These are phyloP conservation scores for Lacerta viridis DNA, from an alignment of 2,797 vertebrate species.

Conservation along the genomic window DNA sequence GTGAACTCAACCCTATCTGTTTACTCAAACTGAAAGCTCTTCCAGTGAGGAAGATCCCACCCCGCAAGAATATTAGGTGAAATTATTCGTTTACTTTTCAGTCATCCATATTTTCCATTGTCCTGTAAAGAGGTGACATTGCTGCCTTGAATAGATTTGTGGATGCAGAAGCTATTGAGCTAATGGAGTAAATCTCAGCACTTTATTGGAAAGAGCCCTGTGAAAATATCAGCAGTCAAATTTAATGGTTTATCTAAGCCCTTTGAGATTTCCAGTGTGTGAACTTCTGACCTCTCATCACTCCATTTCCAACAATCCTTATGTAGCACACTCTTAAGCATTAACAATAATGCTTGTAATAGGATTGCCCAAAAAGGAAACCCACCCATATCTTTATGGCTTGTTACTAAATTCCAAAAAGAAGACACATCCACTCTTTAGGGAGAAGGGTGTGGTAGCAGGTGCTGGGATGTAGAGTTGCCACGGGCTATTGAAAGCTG, in stretches of 20 bases:
- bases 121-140: neutral
- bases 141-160: neutral
- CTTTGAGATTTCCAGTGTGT: neutral
- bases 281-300: neutral
- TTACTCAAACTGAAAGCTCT: neutral
- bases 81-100: conserved; percentile 48
- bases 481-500: neutral
- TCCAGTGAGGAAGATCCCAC: neutral
- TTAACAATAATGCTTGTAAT: neutral
- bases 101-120: conserved; percentile 11
- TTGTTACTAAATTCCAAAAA: conserved; percentile 3
- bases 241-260: conserved; percentile 12
- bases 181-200: conserved; percentile 27
- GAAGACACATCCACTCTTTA: neutral
- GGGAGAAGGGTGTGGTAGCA: neutral
- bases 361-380: neutral
- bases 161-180: conserved; percentile 45
- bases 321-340: conserved; percentile 18
- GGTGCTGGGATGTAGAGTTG: neutral
- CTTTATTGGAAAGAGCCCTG: conserved; percentile 35
- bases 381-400: neutral
- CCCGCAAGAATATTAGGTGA: conserved; percentile 15
- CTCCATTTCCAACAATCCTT: conserved; percentile 27
- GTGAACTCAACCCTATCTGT: conserved; percentile 32
- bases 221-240: conserved; percentile 16